Base-by-base conservation (phyloP, 2,888 invertebrate genomes). In the Cataglyphis livida region DNA sequence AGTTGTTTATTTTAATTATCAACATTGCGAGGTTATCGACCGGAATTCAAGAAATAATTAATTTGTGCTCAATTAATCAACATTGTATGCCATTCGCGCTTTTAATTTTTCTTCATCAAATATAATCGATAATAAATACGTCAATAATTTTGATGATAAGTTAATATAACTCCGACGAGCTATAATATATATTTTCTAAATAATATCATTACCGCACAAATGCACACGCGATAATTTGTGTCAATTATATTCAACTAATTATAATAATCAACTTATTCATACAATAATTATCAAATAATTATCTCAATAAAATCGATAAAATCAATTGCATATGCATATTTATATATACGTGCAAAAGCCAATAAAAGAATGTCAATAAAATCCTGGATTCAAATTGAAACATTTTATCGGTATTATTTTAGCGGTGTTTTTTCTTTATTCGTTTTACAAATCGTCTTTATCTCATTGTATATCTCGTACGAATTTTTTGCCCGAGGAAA, bases 1-100 rank as follows among this genome's bases (percentile, higher is more conserved):
- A 65, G 65, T 65, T 75, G 25, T 75, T 75, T 75, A 65, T 75
- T 51, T 65, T 75, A 64, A 75, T 75, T 75, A 75, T 21, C 18
- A 18, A 64, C 44, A 18, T 75, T 21, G 10, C 18, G 35, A 32
- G 12, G 48, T 6, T 64, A 75, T 51, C 35, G 38, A 65, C 25
- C 15, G 18, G 21, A 75, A 75, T 38, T 65, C 65, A 38, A 65
- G 65, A 32, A 75, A 65, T 75, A 75, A 75, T 75, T 65, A 75
- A 75, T 12, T 75, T 12, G 1, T 65, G 51, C 38, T 75, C 51
- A 75, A 75, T 75, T 75, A 74, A 15, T 32, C 32, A 12, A 38
- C 38, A 51, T 65, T 51, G 12, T 75, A 18, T n/a, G 48, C 35
- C 18, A 64, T 38, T 64, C n/a, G 38, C 15, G 35, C n/a, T 32